Evolutionary conservation across 2,113 vertebrate species (phyloP).

Genomic region (Spermophilus dauricus): DNA sequence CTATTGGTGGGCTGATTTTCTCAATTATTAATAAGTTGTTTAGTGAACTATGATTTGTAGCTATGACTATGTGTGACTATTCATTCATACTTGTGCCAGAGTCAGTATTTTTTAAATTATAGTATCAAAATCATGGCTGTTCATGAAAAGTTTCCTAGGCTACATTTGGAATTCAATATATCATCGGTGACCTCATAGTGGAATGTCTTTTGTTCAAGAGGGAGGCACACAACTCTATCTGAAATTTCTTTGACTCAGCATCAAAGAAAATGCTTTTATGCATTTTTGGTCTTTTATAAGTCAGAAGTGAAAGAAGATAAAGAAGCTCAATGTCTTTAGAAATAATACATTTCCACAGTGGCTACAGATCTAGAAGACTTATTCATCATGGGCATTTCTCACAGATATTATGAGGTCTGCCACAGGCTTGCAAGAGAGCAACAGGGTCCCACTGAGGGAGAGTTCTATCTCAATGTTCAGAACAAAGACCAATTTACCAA

Average conservation of each 20-base stretch:
- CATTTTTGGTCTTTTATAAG: constrained; percentile 56
- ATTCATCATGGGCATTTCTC: constrained; percentile 13
- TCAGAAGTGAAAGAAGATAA: constrained; percentile 56
- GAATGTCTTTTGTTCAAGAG: constrained; percentile 56
- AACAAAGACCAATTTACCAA: not conserved
- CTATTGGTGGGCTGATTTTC: constrained; percentile 23
- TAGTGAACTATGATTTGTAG: constrained; percentile 26
- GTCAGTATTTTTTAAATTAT: constrained; percentile 15
- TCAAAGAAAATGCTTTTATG: constrained; percentile 55
- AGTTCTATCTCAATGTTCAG: not conserved
- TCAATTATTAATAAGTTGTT: constrained; percentile 37
- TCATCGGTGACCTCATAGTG: constrained; percentile 64
- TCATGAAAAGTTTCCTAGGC: constrained; percentile 57
- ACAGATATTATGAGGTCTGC: not conserved
- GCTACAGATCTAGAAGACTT: not conserved
- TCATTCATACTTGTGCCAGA: constrained; percentile 56
- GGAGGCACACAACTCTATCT: constrained; percentile 9
- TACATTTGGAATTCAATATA: constrained; percentile 34
- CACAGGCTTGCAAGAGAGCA: not conserved
- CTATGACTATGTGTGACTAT: not conserved
- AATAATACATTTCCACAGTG: not conserved
- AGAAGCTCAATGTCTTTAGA: constrained; percentile 37
- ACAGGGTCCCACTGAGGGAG: not conserved
- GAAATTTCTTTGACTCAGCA: constrained; percentile 64
- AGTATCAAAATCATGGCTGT: constrained; percentile 31